Conservation (phyloP, 2,888 invertebrate species). For the Desoria tigrina region DNA sequence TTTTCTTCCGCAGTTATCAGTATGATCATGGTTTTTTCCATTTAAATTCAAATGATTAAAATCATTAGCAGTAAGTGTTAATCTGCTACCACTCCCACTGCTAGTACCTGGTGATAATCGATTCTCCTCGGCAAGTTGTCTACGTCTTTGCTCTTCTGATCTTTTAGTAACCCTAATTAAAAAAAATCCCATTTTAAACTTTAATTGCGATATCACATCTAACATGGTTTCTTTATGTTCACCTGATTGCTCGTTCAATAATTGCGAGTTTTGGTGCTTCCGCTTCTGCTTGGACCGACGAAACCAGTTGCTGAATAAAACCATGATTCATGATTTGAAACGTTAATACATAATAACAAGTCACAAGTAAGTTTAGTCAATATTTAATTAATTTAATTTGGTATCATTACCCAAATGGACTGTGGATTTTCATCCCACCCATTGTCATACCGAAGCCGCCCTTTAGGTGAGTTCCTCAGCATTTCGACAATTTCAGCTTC, state of each 20-base stretch:
- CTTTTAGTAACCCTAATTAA: conserved; percentile 2
- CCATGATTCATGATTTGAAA: background rate
- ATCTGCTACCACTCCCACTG: conserved; percentile 17
- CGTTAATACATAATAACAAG: background rate
- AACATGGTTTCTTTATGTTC: background rate
- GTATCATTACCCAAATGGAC: conserved; percentile 44
- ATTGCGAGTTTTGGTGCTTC: conserved; percentile 38
- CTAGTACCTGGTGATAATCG: conserved; percentile 1
- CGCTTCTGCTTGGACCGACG: conserved; percentile 31
- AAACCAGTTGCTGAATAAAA: conserved; percentile 38
- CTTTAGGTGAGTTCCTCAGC: conserved; percentile 46
- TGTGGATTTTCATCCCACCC: conserved; percentile 48
- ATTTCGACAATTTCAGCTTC: conserved; percentile 22
- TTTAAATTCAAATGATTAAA: too few relatives aligned
- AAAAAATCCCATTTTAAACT: too few relatives aligned
- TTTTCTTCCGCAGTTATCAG: conserved; percentile 21
- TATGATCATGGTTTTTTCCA: background rate
- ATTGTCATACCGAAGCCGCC: conserved; percentile 42
- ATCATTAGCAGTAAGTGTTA: too few relatives aligned
- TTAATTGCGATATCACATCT: background rate
- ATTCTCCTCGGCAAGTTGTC: background rate
- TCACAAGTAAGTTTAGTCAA: background rate
- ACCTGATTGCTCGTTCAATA: conserved; percentile 33
- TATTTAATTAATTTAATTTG: background rate
- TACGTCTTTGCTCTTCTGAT: background rate